A percentile compares a stretch with the other conserved stretches of the same genome.
These are phyloP conservation scores for Caloenas nicobarica DNA, from an alignment of 2,113 vertebrate species.

Conservation along the genomic window DNA sequence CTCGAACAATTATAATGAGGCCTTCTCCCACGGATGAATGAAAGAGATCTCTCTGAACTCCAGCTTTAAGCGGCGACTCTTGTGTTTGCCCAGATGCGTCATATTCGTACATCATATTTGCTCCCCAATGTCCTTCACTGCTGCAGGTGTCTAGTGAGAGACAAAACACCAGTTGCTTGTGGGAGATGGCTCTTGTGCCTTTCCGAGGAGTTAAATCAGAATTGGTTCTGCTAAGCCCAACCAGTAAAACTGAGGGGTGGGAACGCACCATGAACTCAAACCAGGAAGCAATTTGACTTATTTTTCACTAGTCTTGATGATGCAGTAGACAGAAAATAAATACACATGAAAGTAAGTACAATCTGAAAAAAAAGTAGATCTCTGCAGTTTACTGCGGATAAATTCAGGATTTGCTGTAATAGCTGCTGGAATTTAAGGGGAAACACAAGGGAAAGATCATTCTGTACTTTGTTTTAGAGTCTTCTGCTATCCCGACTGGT, in stretches of 20 bases:
- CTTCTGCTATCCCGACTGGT: neutral
- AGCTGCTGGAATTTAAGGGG: neutral
- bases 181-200: neutral
- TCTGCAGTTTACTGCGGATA: neutral
- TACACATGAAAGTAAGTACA: neutral
- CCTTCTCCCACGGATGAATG: conserved; percentile 43
- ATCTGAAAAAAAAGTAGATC: neutral
- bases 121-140: neutral
- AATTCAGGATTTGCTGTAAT: neutral
- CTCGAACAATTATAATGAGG: conserved; percentile 61
- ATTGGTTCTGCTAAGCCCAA: neutral
- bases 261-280: neutral
- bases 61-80: neutral
- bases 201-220: neutral
- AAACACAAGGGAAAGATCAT: neutral
- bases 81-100: rapidly evolving
- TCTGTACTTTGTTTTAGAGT: neutral
- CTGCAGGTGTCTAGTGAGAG: neutral
- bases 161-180: neutral
- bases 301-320: neutral
- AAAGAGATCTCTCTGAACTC: conserved; percentile 8
- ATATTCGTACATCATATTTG: neutral
- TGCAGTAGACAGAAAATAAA: neutral
- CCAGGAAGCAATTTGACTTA: neutral
- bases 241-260: neutral